These are phyloP conservation scores for Alethe diademata DNA, from an alignment of 2,113 vertebrate species.

Conservation along the genomic window DNA sequence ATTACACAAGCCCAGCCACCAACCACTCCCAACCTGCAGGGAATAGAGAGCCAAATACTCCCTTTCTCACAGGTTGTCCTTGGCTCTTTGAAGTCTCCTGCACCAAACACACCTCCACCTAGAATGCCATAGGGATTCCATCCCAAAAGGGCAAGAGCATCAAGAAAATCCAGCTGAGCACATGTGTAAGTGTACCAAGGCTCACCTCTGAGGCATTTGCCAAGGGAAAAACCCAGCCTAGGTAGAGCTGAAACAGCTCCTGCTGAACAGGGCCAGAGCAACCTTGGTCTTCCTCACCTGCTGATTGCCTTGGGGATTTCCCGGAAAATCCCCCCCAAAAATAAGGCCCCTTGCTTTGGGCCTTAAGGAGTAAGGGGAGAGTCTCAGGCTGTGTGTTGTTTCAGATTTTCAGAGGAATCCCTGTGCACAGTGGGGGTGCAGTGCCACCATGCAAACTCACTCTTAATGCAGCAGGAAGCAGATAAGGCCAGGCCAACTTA, in stretches of 20 bases:
- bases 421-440: neutral
- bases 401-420: neutral
- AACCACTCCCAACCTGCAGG: neutral
- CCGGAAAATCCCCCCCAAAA: neutral
- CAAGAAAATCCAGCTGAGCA: neutral
- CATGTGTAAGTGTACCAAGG: neutral
- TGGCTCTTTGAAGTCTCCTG: neutral
- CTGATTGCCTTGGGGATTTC: neutral
- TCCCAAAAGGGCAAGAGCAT: neutral
- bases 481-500: neutral
- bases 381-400: neutral
- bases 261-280: neutral
- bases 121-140: neutral
- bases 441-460: neutral
- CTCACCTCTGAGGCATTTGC: neutral
- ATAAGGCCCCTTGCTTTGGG: neutral
- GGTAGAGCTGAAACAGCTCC: neutral
- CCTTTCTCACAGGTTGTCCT: neutral
- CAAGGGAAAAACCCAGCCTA: neutral
- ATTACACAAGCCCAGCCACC: neutral
- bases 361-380: rapidly evolving
- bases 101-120: neutral
- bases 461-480: neutral
- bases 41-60: neutral
- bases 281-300: neutral